Evolutionary conservation across 1,140 invertebrate species (phyloP).

Genomic region (Rhyacophila brunnea): DNA sequence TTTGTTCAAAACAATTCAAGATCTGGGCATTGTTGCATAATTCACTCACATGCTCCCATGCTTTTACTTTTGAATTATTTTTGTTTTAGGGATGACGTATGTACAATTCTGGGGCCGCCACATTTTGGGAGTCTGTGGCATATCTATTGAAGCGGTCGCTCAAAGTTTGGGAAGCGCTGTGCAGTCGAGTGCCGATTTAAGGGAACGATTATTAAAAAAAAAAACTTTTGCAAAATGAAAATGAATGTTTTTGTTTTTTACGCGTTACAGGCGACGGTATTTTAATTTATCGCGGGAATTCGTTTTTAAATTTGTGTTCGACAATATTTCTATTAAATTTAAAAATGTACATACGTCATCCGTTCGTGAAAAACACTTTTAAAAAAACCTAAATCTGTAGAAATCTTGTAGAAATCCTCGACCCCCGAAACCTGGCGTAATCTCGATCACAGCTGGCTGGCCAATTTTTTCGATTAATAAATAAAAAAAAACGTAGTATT

Average conservation of each 20-base stretch:
- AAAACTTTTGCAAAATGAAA: neutral
- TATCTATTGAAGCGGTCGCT: neutral
- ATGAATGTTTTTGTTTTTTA: neutral
- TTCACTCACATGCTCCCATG: conserved; percentile 4
- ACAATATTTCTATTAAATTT: neutral
- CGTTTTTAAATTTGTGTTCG: no score
- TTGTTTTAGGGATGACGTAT: conserved; percentile 33
- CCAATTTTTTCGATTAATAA: conserved; percentile 5
- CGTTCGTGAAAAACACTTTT: conserved; percentile 4
- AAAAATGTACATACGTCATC: conserved; percentile 33
- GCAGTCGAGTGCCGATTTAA: conserved; percentile 10
- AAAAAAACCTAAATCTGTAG: conserved; percentile 11
- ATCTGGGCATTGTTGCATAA: neutral
- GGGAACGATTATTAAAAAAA: neutral
- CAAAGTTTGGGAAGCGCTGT: neutral
- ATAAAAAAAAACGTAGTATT: neutral
- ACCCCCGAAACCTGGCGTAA: conserved; percentile 11
- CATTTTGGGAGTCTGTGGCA: conserved; percentile 4
- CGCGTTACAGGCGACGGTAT: no score
- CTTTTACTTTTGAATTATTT: conserved; percentile 26
- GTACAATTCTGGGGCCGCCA: conserved; percentile 14
- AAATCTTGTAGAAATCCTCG: conserved; percentile 35
- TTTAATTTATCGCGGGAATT: no score
- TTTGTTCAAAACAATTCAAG: conserved; percentile 1
- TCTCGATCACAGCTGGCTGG: neutral